Conservation (phyloP, 2,888 invertebrate genomes). For the Axea sp. region DNA sequence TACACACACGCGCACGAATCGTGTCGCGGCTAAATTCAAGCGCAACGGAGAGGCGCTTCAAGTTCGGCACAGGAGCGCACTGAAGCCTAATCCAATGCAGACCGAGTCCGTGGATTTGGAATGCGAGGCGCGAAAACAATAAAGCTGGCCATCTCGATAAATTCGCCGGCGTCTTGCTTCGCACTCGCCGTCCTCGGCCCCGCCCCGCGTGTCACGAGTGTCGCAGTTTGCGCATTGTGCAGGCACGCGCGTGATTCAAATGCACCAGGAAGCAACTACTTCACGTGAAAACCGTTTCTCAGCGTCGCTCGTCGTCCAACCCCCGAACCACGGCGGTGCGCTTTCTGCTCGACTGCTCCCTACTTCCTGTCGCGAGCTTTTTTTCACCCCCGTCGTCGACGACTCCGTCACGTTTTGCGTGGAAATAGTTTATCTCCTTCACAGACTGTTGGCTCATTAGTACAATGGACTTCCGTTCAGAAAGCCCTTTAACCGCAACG, state of each 20-base stretch:
- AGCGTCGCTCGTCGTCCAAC: conserved; percentile 1
- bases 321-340: not conserved
- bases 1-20: too few species aligned
- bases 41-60: not conserved
- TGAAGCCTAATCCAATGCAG: too few species aligned
- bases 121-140: not conserved
- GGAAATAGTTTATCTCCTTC: conserved; percentile 21
- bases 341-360: not conserved
- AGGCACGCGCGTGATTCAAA: conserved; percentile 30
- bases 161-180: too few species aligned
- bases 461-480: not conserved
- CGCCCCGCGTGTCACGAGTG: conserved; percentile 2
- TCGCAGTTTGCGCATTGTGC: conserved; percentile 19
- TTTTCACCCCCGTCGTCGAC: not conserved
- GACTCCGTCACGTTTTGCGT: conserved; percentile 12
- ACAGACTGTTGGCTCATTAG: conserved; percentile 4
- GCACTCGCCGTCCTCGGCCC: too few species aligned
- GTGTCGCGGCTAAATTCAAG: too few species aligned
- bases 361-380: not conserved
- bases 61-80: too few species aligned
- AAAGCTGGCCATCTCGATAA: not conserved
- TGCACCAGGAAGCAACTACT: conserved; percentile 33
- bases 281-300: conserved; percentile 30
- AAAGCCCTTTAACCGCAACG: too few species aligned
- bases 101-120: too few species aligned